Evolutionary conservation across 2,113 vertebrate species (phyloP).

Genomic region (Sander vitreus): DNA sequence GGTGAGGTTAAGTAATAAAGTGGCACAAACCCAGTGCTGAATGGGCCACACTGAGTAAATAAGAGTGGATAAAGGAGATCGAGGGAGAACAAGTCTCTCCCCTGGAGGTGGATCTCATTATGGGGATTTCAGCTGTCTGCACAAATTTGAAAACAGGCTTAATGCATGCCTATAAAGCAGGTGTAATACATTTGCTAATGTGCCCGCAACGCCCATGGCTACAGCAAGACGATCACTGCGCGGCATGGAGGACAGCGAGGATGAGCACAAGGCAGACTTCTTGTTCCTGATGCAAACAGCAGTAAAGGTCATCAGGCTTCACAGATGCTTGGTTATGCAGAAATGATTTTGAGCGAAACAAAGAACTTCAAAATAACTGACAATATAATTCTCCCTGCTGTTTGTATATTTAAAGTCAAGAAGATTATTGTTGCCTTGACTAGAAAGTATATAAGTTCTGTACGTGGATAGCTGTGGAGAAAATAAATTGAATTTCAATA

Average conservation of each 20-base stretch:
- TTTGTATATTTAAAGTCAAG: constrained; percentile 49
- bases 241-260: constrained; percentile 51
- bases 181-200: constrained; percentile 83
- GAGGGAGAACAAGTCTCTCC: constrained; percentile 74
- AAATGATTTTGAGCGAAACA: constrained; percentile 67
- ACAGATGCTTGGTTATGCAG: constrained; percentile 58
- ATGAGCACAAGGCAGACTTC: constrained; percentile 50
- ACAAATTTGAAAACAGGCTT: constrained; percentile 77
- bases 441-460: constrained; percentile 32
- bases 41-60: constrained; percentile 80
- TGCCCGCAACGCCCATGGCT: constrained; percentile 66
- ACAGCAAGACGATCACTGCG: constrained; percentile 62
- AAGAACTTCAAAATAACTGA: constrained; percentile 53
- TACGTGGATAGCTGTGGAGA: constrained; percentile 40
- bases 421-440: constrained; percentile 37
- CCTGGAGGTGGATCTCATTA: constrained; percentile 85
- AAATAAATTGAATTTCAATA: constrained; percentile 73
- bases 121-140: constrained; percentile 80
- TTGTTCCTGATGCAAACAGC: constrained; percentile 64
- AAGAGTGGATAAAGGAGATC: constrained; percentile 75
- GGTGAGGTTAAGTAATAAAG: constrained; percentile 85
- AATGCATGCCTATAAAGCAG: constrained; percentile 85
- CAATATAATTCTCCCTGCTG: constrained; percentile 44
- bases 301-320: constrained; percentile 69
- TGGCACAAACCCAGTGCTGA: constrained; percentile 77